Percentiles rank a stretch among this genome's conserved stretches.
Conservation (phyloP, 2,113 vertebrate genomes). For the Connochaetes taurinus region DNA sequence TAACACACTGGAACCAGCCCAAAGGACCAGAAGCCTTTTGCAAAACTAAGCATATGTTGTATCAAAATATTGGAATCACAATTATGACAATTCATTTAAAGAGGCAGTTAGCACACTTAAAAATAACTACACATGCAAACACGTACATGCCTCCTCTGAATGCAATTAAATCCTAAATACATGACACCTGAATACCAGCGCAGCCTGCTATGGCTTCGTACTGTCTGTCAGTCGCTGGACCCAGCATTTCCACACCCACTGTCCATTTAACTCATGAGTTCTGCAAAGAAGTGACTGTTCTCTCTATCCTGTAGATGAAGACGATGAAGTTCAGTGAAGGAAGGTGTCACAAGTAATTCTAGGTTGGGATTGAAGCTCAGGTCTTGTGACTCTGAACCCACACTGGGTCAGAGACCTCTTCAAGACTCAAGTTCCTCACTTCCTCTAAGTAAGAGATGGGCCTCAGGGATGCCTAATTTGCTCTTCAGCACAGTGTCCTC, state of each 20-base stretch:
- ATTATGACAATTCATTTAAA: slow-evolving; percentile 60
- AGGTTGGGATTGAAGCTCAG: background rate
- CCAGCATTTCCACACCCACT: accelerated
- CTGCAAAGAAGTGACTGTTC: background rate
- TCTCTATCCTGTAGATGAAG: background rate
- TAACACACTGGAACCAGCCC: slow-evolving; percentile 41
- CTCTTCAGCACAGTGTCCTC: background rate
- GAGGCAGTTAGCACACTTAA: slow-evolving; percentile 63
- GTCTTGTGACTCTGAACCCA: background rate
- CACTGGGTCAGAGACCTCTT: background rate
- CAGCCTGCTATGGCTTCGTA: background rate
- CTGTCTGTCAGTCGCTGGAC: background rate
- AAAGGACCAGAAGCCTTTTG: slow-evolving; percentile 63
- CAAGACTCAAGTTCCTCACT: background rate
- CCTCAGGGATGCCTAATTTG: background rate
- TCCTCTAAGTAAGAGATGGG: background rate
- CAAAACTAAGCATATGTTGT: slow-evolving; percentile 61
- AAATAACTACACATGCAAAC: slow-evolving; percentile 44
- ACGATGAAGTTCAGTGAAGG: background rate
- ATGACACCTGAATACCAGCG: background rate
- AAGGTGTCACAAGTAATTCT: background rate
- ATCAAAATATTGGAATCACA: slow-evolving; percentile 71
- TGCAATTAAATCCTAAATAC: background rate
- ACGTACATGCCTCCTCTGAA: background rate
- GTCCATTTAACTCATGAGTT: background rate